Evolutionary conservation across 2,113 vertebrate species (phyloP).

Genomic region (Sprattus sprattus): DNA sequence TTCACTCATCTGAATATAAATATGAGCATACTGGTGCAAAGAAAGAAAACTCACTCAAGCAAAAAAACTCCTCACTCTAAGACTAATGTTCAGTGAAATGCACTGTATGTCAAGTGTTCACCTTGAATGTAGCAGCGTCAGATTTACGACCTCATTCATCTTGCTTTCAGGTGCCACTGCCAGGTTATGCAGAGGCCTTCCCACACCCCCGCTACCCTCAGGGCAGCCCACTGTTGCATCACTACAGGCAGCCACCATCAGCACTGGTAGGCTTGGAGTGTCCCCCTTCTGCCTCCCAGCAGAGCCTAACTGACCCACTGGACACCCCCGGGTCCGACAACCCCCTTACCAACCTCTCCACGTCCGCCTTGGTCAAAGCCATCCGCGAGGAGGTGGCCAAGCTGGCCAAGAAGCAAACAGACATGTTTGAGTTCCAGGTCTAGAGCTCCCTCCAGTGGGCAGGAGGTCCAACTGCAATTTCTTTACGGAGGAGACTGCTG

Average conservation of each 20-base stretch:
- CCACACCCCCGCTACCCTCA: conserved; percentile 88
- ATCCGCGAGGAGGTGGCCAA: conserved; percentile 97
- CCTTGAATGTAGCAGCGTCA: not conserved
- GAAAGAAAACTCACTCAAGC: conserved; percentile 39
- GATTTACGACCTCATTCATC: not conserved
- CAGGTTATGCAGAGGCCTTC: conserved; percentile 94
- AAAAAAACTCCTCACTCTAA: conserved; percentile 20
- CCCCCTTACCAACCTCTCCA: conserved; percentile 90
- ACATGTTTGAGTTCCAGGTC: conserved; percentile 96
- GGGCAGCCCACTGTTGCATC: conserved; percentile 82
- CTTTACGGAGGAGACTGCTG: conserved; percentile 34
- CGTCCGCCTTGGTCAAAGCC: conserved; percentile 91
- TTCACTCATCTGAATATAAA: conserved; percentile 37
- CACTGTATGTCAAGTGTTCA: conserved; percentile 7
- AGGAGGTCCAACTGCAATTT: conserved; percentile 35
- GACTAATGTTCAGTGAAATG: conserved; percentile 20
- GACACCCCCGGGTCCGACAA: conserved; percentile 74
- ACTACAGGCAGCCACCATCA: conserved; percentile 80
- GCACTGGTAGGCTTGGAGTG: conserved; percentile 78
- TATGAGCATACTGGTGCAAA: conserved; percentile 36
- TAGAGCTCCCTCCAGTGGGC: conserved; percentile 51
- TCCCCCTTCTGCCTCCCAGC: conserved; percentile 74
- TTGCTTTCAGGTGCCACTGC: conserved; percentile 83
- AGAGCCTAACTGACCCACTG: conserved; percentile 79
- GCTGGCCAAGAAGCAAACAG: conserved; percentile 94